Base-by-base conservation (phyloP, 2,797 vertebrate genomes). In the Enteromius fasciolatus region DNA sequence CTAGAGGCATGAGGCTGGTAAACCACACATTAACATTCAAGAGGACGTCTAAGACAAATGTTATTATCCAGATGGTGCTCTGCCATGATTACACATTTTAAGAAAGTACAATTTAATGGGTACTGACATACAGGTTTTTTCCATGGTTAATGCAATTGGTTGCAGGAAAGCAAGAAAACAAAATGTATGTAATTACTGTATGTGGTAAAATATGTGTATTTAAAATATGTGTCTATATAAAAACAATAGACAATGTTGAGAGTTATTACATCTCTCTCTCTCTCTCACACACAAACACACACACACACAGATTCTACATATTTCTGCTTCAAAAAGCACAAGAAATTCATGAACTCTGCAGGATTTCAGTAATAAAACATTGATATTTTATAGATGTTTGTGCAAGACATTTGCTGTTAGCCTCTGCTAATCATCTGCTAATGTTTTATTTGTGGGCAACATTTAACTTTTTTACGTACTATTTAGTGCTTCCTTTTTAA, bases 21-120 rank as follows among this genome's bases (percentile, higher is more conserved):
- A 76, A 14, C 64, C 46, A 78, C 76, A 17, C 61, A 23, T 6
- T 67, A 36, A 25, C 46, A 78, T 50, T 28, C 61, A 25, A 6
- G 15, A 76, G 39, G 41, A 63, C 57, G 31, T 63, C 8, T 20
- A 46, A 76, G 9, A 63, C 25, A 20, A 31, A 50, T 50, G 33
- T 6, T 50, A 50, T 20, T 20, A 6, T 68, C 5, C 2, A 28
- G 0, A 73, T 52, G 69, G 2, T 20, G 18, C 20, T 61, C 12
- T 18, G 9, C 1, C 12, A 28, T 28, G 5, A 28, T 14, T 28
- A 12, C 11, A 59, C 18, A 5, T 28, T 18, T 28, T 28, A 1
- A 48, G 15, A 48, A 28, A 46, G 7, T 25, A 18, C 15, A 15
- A 41, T 41, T 68, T 41, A 23, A 17, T 33, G 61, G 15, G 8